Evolutionary conservation across 1,140 invertebrate species (phyloP).

Genomic region (Augochlora pura): DNA sequence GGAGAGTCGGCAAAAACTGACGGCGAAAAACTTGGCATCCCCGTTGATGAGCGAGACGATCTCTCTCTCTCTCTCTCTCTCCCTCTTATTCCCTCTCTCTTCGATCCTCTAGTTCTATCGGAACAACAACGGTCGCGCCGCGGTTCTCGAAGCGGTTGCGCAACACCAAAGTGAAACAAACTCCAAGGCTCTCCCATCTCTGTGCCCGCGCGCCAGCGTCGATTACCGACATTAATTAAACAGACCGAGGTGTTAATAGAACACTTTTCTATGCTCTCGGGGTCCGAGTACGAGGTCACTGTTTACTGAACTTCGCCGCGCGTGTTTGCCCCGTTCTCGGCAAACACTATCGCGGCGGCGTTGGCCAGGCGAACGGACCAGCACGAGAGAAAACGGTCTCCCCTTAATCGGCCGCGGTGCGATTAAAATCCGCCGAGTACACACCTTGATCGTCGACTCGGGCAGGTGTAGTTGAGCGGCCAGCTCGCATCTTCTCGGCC

Average conservation of each 20-base stretch:
- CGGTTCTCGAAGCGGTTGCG: not conserved
- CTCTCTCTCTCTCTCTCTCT: too few relatives aligned
- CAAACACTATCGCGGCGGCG: too few relatives aligned
- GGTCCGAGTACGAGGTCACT: constrained; percentile 35
- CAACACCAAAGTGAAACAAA: not conserved
- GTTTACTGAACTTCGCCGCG: constrained; percentile 42
- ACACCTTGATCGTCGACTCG: constrained; percentile 98
- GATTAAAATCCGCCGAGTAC: not conserved
- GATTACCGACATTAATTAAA: constrained; percentile 48
- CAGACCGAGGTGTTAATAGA: constrained; percentile 51
- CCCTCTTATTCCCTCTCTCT: too few relatives aligned
- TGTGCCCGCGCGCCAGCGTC: not conserved
- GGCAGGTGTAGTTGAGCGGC: constrained; percentile 95
- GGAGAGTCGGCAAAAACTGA: constrained; percentile 37
- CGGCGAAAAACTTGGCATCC: too few relatives aligned
- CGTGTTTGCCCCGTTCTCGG: constrained; percentile 22
- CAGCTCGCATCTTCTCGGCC: constrained; percentile 96
- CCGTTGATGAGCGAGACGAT: too few relatives aligned
- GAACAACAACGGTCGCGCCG: too few relatives aligned
- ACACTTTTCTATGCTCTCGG: constrained; percentile 35
- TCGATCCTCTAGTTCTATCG: constrained; percentile 13
- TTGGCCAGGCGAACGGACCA: too few relatives aligned
- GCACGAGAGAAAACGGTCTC: too few relatives aligned
- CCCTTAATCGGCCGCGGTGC: not conserved
- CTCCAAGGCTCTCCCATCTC: constrained; percentile 15